Conservation (phyloP, 2,113 vertebrate species). For the Xiphophorus couchianus region DNA sequence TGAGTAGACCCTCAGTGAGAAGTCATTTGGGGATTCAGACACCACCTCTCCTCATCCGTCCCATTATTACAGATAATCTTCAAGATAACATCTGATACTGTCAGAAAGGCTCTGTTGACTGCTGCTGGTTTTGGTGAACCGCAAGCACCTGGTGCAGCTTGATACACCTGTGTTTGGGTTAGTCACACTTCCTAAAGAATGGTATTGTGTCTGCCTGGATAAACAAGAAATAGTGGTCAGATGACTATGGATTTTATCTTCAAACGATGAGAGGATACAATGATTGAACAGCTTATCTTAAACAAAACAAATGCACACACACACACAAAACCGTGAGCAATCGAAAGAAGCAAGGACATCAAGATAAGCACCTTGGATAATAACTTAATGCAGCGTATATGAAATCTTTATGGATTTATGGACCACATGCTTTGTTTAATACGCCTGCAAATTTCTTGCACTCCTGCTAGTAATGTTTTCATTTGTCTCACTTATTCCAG, state of each 20-base stretch:
- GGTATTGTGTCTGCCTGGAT: slow-evolving; percentile 73
- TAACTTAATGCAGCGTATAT: background rate
- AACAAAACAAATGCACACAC: slow-evolving; percentile 7
- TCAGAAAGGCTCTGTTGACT: slow-evolving; percentile 48
- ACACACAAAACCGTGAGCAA: background rate
- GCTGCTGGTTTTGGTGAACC: slow-evolving; percentile 53
- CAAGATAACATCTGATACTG: slow-evolving; percentile 77
- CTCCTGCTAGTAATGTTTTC: background rate
- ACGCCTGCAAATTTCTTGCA: background rate
- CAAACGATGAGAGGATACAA: slow-evolving; percentile 45
- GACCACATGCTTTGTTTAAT: too few species aligned
- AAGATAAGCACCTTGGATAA: background rate
- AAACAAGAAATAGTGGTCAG: slow-evolving; percentile 54
- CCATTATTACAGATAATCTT: slow-evolving; percentile 40
- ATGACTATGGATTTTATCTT: slow-evolving; percentile 50
- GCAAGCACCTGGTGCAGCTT: slow-evolving; percentile 55
- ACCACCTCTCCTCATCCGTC: slow-evolving; percentile 1
- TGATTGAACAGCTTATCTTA: slow-evolving; percentile 52
- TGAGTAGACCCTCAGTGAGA: slow-evolving; percentile 8
- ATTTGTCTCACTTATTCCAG: background rate
- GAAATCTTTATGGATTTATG: background rate
- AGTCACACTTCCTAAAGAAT: slow-evolving; percentile 69
- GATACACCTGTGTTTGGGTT: slow-evolving; percentile 71
- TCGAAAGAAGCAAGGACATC: slow-evolving; percentile 2
- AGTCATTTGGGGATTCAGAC: slow-evolving; percentile 20